Evolutionary conservation across 2,113 vertebrate genomes (phyloP), one percentile per base, ranked within the genome.

Genomic region (Boleophthalmus pectinirostris): DNA sequence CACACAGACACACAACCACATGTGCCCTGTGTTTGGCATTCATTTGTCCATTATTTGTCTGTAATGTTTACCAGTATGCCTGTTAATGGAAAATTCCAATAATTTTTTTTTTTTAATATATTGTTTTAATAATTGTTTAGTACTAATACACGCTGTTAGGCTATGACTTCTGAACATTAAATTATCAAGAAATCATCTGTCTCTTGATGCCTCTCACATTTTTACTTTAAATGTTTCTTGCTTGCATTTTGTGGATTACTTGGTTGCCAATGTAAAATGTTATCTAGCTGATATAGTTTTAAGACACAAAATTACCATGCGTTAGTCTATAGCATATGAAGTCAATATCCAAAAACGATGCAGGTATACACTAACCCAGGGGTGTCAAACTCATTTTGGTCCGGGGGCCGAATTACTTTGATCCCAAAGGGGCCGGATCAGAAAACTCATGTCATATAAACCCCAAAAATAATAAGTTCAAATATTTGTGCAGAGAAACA

Each of bases 101-200:
- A 47, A 29, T 11, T 78, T 75, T 80, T 67, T 74, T 72, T 16
- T 45, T 70, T 72, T 69, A 78, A 53, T 43, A 10, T 43, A 12
- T 43, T 78, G 54, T 79, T 81, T 14, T 58, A 25, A 58, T 58
- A 15, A 23, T 24, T 24, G n/a, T 23, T 13, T 23, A 12, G 9
- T 57, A 81, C 73, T 85, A 87, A 87, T 85, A 86, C 86, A 89
- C 46, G 45, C 12, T 25, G 35, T 66, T 75, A 11, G 9, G 6
- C 24, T 66, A 64, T 7, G 16, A 5, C 7, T 60, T 29, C 29
- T 60, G 24, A 60, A 29, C 5, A 60, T 29, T 60, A 60, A 61
- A 33, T 10, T 29, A 6, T 61, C 58, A 61, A 15, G 15, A 61
- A 33, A 33, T 33, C 21, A 24, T 58, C 4, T 58, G 54, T 57